phyloP scores from a whole-genome alignment of 2,888 invertebrate genomes.

The Cephus sareptanus region DNA sequence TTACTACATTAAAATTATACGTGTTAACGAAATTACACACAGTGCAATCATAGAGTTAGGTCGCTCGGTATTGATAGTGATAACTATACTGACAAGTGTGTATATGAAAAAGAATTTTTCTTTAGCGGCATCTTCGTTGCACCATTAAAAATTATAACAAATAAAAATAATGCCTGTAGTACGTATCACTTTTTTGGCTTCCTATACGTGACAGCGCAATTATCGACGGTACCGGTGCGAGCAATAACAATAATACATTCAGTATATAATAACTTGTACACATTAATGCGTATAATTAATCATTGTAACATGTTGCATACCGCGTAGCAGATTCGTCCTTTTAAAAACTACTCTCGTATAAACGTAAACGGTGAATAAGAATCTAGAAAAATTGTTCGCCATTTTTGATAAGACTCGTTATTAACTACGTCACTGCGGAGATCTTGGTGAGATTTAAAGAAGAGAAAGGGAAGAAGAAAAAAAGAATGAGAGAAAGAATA shows the following conservation, averaged over 20 bases:
- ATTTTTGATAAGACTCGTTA: neutral
- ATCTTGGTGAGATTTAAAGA: neutral
- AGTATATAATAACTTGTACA: neutral
- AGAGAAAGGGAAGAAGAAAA: neutral
- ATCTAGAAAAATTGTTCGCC: neutral
- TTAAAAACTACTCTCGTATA: neutral
- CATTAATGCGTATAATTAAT: neutral
- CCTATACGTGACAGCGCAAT: neutral
- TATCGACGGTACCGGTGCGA: neutral
- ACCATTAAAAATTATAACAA: neutral
- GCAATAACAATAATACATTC: neutral
- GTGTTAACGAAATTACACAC: neutral
- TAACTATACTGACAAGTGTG: neutral
- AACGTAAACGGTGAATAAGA: neutral
- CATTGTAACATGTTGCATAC: neutral
- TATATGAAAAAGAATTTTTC: neutral
- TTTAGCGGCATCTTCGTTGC: neutral
- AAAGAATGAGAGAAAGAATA: neutral
- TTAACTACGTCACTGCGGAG: neutral
- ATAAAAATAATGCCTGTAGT: neutral
- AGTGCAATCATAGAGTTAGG: neutral
- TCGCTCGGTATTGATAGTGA: neutral
- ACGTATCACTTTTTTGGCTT: neutral
- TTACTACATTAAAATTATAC: neutral
- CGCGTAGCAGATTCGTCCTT: neutral